These are phyloP conservation scores for Chiloscyllium plagiosum DNA, from an alignment of 2,113 vertebrate species.

Conservation along the genomic window DNA sequence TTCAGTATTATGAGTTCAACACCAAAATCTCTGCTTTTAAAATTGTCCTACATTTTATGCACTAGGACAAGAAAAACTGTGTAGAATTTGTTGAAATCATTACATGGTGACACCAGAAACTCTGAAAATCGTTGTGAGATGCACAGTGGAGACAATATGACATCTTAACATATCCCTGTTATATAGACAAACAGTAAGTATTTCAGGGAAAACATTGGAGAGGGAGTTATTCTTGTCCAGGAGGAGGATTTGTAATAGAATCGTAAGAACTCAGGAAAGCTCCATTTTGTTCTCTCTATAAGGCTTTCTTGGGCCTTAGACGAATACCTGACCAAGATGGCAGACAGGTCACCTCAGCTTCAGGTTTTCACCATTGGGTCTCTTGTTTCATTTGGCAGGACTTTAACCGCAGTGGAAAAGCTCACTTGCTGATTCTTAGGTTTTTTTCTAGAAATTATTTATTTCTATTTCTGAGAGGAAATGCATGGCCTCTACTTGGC, in stretches of 20 bases:
- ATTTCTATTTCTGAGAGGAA: not conserved
- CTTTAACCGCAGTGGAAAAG: not conserved
- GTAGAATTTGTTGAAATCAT: not conserved
- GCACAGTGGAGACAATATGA: not conserved
- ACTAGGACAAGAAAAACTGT: not conserved
- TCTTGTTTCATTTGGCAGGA: not conserved
- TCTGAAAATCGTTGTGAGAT: not conserved
- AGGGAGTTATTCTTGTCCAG: not conserved
- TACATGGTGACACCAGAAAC: not conserved
- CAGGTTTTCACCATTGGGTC: not conserved
- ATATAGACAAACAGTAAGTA: not conserved
- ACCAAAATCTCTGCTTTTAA: not conserved
- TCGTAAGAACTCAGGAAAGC: not conserved
- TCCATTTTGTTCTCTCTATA: not conserved
- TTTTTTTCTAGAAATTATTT: not conserved
- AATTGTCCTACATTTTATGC: not conserved
- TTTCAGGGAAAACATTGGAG: not conserved
- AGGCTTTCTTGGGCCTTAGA: not conserved
- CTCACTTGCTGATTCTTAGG: not conserved
- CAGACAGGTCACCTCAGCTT: not conserved
- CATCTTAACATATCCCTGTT: not conserved
- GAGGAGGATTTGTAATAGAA: not conserved
- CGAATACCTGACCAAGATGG: not conserved
- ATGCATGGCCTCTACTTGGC: constrained; percentile 17
- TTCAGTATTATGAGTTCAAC: not conserved